These are phyloP conservation scores for Tinamus major DNA, from an alignment of 2,797 vertebrate species.

Conservation along the genomic window DNA sequence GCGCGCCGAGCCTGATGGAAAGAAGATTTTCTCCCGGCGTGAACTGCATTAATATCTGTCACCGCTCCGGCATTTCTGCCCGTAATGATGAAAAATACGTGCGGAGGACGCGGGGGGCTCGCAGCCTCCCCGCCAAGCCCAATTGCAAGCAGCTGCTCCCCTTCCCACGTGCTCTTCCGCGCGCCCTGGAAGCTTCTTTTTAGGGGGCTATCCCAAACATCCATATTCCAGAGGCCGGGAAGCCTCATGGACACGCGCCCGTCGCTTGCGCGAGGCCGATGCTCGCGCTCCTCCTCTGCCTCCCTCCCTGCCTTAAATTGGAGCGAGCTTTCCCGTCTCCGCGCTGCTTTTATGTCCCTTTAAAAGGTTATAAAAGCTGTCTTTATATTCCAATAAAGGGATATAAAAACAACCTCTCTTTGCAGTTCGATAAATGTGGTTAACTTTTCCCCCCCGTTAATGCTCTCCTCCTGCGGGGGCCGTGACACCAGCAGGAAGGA, in stretches of 20 bases:
- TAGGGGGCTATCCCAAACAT: not conserved
- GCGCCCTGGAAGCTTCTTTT: not conserved
- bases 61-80: conserved; percentile 81
- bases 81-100: conserved; percentile 85
- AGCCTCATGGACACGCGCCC: not conserved
- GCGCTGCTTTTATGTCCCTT: conserved; percentile 67
- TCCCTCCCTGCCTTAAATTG: not conserved
- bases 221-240: rapidly evolving
- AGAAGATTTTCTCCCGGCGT: conserved; percentile 80
- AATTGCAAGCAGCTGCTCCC: conserved; percentile 63
- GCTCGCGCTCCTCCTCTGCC: not conserved
- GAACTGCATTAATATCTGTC: conserved; percentile 83
- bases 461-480: not conserved
- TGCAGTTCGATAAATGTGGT: conserved; percentile 7
- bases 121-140: conserved; percentile 12
- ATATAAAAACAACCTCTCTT: conserved; percentile 59
- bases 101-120: conserved; percentile 66
- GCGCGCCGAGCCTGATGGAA: conserved; percentile 78
- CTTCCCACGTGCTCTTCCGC: not conserved
- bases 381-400: conserved; percentile 74
- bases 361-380: conserved; percentile 73
- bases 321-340: conserved; percentile 22
- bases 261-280: rapidly evolving
- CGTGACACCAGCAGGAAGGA: not conserved
- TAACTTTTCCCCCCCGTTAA: conserved; percentile 40